phyloP scores from a whole-genome alignment of 2,797 vertebrate species.

The Lerista edwardsae region DNA sequence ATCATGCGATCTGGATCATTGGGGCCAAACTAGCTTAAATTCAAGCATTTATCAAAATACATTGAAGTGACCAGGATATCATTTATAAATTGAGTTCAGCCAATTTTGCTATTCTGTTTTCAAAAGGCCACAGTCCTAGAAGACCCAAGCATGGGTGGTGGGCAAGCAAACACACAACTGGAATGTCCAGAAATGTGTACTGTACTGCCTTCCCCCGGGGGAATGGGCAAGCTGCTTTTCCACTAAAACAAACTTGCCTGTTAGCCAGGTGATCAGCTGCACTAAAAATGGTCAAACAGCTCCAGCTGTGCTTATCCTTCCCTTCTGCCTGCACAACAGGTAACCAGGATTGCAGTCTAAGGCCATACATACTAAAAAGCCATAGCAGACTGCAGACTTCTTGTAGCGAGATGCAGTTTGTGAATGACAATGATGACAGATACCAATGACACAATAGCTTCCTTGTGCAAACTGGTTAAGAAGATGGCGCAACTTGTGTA shows the following conservation, averaged over 20 bases:
- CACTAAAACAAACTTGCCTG: neutral
- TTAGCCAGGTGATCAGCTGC: neutral
- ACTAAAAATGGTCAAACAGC: neutral
- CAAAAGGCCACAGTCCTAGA: neutral
- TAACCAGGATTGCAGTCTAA: neutral
- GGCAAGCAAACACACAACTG: neutral
- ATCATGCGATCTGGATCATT: neutral
- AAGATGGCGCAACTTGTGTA: neutral
- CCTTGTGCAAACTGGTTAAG: neutral
- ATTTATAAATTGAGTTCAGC: neutral
- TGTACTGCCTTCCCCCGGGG: neutral
- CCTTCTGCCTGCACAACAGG: neutral
- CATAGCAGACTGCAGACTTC: neutral
- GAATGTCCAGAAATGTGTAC: neutral
- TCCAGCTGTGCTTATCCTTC: neutral
- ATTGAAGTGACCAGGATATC: neutral
- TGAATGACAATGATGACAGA: neutral
- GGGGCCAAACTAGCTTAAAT: neutral
- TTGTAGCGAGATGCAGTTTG: neutral
- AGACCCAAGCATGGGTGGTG: neutral
- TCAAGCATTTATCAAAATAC: neutral
- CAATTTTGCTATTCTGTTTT: slow-evolving; percentile 7
- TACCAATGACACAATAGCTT: neutral
- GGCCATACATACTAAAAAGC: neutral
- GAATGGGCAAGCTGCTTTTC: neutral